Evolutionary conservation across 2,113 vertebrate species (phyloP), one percentile per base, ranked within the genome.

Genomic region (Kryptolebias marmoratus): DNA sequence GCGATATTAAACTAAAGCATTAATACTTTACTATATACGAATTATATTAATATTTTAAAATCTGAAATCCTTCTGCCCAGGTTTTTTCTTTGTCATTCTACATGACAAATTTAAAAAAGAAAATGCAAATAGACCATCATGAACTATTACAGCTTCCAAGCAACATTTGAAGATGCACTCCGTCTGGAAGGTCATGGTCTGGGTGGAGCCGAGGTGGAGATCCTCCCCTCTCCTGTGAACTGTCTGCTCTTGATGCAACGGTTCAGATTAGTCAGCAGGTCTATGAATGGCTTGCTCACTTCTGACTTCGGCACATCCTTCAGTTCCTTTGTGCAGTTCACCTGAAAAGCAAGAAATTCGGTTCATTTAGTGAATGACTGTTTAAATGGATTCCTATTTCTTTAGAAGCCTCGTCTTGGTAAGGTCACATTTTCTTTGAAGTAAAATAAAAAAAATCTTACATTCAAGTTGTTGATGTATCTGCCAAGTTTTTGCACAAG

Each of bases 321-420:
- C 0, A 55, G 12, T 0, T 52, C 0, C 0, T n/a, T 22, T 10
- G 10, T 0, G 50, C 87, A 91, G 39, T 32, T 55, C 0, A 2
- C 0, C 90, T 91, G 57, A 69, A 80, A 74, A 2, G 78, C 4
- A 63, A 57, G 27, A 68, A 64, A 64, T 18, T 7, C 42, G 3
- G 3, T 22, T 15, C 1, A 18, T 28, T 68, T 8, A 73, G 32
- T 12, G 3, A 16, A 45, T 1, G 3, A 18, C 3, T 4, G 22
- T 22, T 50, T 2, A 58, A 27, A 28, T 18, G 30, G 2, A 4
- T n/a, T 32, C 11, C 5, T 22, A 9, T n/a, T 48, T 48, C 13
- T 15, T 48, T 48, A 3, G 3, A 48, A 48, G 47, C 47, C 12
- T 12, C 15, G 2, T 48, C 14, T 48, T 15, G 14, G 47, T 48